A percentile compares a stretch with the other conserved stretches of the same genome.
phyloP scores from a whole-genome alignment of 2,888 invertebrate species.

The Leucania comma region DNA sequence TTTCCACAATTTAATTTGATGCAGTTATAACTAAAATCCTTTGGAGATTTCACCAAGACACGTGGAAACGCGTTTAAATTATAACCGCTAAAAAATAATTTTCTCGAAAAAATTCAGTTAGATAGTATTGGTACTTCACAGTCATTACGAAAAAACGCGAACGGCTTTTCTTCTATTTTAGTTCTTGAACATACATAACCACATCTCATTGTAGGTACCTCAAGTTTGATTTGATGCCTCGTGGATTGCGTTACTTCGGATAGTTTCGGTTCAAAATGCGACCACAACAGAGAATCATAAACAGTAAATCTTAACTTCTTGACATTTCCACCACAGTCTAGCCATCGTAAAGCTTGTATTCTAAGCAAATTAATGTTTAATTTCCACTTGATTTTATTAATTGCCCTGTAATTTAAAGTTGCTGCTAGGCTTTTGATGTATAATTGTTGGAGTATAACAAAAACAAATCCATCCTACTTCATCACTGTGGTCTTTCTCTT shows the following conservation, averaged over 20 bases:
- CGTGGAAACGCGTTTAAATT: too few relatives aligned
- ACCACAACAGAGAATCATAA: conserved; percentile 22
- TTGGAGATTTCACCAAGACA: too few relatives aligned
- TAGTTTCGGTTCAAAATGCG: neutral
- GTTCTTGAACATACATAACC: neutral
- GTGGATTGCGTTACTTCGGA: conserved; percentile 1
- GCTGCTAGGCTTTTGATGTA: neutral
- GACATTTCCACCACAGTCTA: neutral
- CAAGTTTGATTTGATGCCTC: neutral
- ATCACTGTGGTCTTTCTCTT: too few relatives aligned
- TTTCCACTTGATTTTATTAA: neutral
- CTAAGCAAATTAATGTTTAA: neutral
- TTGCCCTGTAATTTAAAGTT: neutral
- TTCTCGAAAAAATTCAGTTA: too few relatives aligned
- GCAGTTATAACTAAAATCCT: too few relatives aligned
- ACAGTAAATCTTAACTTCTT: neutral
- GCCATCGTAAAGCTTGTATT: neutral
- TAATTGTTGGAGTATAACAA: too few relatives aligned
- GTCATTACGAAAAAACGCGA: too few relatives aligned
- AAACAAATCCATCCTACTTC: too few relatives aligned
- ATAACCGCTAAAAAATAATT: too few relatives aligned
- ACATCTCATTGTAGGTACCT: neutral
- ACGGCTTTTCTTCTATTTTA: neutral
- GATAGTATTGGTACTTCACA: too few relatives aligned
- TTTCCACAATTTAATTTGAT: too few relatives aligned